Conservation (phyloP, 1,140 invertebrate species). For the Cotesia typhae region DNA sequence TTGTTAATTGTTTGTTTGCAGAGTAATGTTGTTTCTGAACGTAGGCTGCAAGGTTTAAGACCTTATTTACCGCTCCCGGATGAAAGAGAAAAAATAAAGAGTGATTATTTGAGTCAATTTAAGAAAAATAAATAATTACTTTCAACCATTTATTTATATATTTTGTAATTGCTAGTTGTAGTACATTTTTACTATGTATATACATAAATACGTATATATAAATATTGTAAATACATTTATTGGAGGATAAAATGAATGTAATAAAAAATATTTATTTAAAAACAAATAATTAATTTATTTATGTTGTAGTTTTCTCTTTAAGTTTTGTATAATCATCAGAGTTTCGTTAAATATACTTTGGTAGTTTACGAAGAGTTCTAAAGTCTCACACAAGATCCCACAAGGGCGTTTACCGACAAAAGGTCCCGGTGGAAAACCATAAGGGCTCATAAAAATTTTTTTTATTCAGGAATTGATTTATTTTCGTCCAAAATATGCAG, state of each 20-base stretch:
- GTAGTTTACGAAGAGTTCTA: background rate
- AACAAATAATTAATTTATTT: no score
- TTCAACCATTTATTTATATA: background rate
- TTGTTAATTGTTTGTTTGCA: constrained; percentile 34
- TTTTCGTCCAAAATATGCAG: no score
- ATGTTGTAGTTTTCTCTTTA: no score
- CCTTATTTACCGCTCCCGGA: constrained; percentile 47
- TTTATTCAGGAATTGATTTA: no score
- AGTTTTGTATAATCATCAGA: no score
- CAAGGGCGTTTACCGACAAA: no score
- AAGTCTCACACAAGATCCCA: background rate
- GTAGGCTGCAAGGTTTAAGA: constrained; percentile 36
- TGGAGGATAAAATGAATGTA: constrained; percentile 9
- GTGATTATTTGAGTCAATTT: constrained; percentile 36
- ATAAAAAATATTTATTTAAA: no score
- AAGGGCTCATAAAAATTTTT: no score
- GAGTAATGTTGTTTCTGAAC: constrained; percentile 29
- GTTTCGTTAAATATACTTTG: no score
- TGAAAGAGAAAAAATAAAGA: constrained; percentile 50
- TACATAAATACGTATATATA: no score
- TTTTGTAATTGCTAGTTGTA: background rate
- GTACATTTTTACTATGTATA: constrained; percentile 1
- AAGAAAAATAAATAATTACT: background rate
- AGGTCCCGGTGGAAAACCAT: no score
- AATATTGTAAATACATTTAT: no score